Conservation (phyloP, 2,797 vertebrate genomes). For the Lophotriccus pileatus region DNA sequence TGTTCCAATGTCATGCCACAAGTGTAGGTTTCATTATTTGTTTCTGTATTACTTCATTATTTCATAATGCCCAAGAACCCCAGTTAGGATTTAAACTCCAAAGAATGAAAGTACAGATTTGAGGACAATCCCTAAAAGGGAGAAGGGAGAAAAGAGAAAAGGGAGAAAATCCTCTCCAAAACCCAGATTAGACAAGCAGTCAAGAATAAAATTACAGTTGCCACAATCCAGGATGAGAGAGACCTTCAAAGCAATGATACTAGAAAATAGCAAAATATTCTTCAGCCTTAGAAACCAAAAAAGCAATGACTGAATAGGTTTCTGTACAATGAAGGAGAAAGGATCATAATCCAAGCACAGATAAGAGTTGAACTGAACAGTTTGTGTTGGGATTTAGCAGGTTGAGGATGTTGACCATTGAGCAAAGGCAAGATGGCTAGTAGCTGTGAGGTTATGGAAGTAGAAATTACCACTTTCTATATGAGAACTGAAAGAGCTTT, state of each 20-base stretch:
- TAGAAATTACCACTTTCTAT: not conserved
- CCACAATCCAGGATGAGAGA: not conserved
- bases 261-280: not conserved
- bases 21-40: not conserved
- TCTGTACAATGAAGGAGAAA: not conserved
- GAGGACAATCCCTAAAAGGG: not conserved
- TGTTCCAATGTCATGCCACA: not conserved
- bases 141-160: not conserved
- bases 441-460: not conserved
- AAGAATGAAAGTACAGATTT: not conserved
- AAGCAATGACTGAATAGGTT: not conserved
- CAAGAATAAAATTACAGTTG: not conserved
- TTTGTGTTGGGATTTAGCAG: not conserved
- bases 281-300: not conserved
- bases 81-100: not conserved
- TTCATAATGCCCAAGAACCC: not conserved
- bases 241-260: not conserved
- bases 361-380: not conserved
- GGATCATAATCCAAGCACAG: not conserved
- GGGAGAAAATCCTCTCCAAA: not conserved
- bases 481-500: not conserved
- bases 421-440: not conserved
- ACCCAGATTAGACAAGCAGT: not conserved
- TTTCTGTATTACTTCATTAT: not conserved
- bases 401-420: not conserved